Conservation (phyloP, 1,140 invertebrate species). For the Drosophila rufa region DNA sequence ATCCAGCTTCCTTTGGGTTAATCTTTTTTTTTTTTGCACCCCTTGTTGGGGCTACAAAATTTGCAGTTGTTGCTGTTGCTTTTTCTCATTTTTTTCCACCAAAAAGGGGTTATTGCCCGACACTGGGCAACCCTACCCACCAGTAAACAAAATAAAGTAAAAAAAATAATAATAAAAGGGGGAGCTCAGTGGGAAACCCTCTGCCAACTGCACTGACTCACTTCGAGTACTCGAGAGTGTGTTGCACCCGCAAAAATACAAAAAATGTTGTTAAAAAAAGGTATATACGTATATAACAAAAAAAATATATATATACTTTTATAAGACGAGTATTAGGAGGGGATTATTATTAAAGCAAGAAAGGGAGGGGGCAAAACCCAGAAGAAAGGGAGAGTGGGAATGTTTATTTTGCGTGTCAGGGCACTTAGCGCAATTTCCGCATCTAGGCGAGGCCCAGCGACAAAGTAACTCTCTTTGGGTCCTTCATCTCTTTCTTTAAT, state of each 20-base stretch:
- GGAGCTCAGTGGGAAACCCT: slow-evolving; percentile 47
- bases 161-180: slow-evolving; percentile 16
- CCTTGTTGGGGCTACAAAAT: slow-evolving; percentile 20
- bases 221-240: slow-evolving; percentile 74
- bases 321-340: slow-evolving; percentile 23
- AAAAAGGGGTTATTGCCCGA: slow-evolving; percentile 58
- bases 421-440: slow-evolving; percentile 71
- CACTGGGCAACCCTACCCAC: slow-evolving; percentile 37
- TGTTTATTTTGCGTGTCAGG: slow-evolving; percentile 73
- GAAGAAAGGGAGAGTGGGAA: slow-evolving; percentile 21
- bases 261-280: slow-evolving; percentile 6
- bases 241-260: slow-evolving; percentile 72
- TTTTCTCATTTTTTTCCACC: slow-evolving; percentile 5
- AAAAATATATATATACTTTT: slow-evolving; percentile 5
- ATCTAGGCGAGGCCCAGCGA: slow-evolving; percentile 46
- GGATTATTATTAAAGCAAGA: slow-evolving; percentile 48
- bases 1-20: slow-evolving; percentile 20
- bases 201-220: slow-evolving; percentile 62
- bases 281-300: slow-evolving; percentile 5
- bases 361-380: neutral
- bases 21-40: slow-evolving; percentile 27
- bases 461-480: slow-evolving; percentile 29
- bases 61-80: slow-evolving; percentile 15
- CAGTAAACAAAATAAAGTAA: slow-evolving; percentile 41
- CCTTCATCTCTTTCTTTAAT: neutral